Evolutionary conservation across 2,888 invertebrate genomes (phyloP), one percentile per base, ranked within the genome.

Genomic region (Brachynemurus nebulosus): DNA sequence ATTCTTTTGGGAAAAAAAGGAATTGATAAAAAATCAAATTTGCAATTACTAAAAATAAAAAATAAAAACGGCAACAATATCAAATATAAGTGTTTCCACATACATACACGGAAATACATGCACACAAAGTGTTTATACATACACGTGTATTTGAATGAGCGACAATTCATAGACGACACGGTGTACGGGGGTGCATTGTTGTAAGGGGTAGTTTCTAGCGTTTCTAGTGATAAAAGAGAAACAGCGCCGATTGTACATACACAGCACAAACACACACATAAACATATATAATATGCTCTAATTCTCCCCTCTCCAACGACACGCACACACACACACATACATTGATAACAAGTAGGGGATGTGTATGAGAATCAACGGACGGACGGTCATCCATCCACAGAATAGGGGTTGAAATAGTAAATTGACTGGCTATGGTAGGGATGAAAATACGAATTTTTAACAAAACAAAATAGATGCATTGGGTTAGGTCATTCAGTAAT

Each of bases 381-480:
- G 20, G 34, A 16, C 33, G 33, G 33, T 33, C 16, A 18, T 30
- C 20, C 7, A 42, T 14, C 14, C 16, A 17, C 9, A 20, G 42
- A 20, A 21, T 34, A 34, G 34, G 33, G 18, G 16, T 6, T 19
- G 5, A n/a, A 16, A 7, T 19, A 50, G n/a, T n/a, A n/a, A n/a
- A n/a, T n/a, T n/a, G n/a, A n/a, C n/a, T n/a, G n/a, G n/a, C n/a
- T 47, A 46, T 49, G 55, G 59, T 55, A 60, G 61, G 61, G 61
- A 58, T 58, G 17, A 23, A 20, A 21, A 39, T n/a, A 39, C 19
- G 55, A 56, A 51, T 54, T 55, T 58, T 57, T 57, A 57, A 60
- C 58, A 61, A n/a, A 37, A 37, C 37, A 37, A 37, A 17, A 37
- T 37, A 63, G 63, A 53, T 53, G 54, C 54, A 47, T 48, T 56